These are phyloP conservation scores for Squalus acanthias DNA, from an alignment of 2,797 vertebrate genomes.

Conservation along the genomic window DNA sequence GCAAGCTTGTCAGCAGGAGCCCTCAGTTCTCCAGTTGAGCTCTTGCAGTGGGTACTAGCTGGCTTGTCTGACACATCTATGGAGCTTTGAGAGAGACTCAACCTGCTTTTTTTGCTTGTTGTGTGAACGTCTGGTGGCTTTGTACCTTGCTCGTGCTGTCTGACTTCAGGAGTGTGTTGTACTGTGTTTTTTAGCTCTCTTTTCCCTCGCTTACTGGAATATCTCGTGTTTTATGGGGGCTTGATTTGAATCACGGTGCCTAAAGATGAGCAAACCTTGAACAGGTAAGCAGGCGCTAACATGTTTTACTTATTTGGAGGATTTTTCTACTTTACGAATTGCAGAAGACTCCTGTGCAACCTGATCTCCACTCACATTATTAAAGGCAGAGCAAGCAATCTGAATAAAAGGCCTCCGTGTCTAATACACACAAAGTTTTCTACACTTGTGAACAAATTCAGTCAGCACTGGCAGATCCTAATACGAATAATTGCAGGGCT, in stretches of 20 bases:
- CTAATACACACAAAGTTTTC: not conserved
- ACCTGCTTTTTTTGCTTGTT: not conserved
- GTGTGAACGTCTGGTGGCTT: not conserved
- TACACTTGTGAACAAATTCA: not conserved
- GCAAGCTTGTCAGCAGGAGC: conserved; percentile 21
- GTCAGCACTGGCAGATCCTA: not conserved
- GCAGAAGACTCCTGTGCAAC: not conserved
- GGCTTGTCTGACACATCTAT: not conserved
- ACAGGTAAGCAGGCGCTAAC: conserved; percentile 27
- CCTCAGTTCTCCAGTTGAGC: conserved; percentile 15
- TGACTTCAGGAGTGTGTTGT: not conserved
- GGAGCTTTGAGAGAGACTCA: not conserved
- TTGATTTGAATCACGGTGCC: not conserved
- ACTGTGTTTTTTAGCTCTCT: not conserved
- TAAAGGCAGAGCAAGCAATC: not conserved
- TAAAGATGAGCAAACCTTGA: conserved; percentile 23
- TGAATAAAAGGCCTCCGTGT: not conserved
- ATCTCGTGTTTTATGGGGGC: not conserved
- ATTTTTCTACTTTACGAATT: not conserved
- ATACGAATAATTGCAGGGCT: not conserved
- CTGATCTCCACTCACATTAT: not conserved
- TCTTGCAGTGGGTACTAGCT: not conserved
- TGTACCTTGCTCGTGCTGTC: not conserved
- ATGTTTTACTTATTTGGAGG: not conserved
- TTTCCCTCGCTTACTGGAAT: not conserved